Evolutionary conservation across 2,797 vertebrate genomes (phyloP), one percentile per base, ranked within the genome.

Genomic region (Acanthurus tractus): DNA sequence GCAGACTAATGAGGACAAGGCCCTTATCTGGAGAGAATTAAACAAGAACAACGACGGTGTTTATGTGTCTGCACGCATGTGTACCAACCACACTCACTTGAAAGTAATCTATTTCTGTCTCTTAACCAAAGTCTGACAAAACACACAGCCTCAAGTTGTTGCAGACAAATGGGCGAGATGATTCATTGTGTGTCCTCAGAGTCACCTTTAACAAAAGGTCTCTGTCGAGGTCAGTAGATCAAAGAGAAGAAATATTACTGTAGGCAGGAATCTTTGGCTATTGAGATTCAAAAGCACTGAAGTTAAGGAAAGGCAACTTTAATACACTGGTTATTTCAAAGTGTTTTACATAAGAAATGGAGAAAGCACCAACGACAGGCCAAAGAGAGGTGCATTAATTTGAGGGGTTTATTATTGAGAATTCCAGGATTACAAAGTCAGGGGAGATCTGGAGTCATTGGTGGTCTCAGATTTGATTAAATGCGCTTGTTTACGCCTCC

Each of bases 1-100:
- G 81, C 42, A 78, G 66, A 78, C 74, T 89, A 93, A 93, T 90
- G 83, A 90, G 88, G 78, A 86, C 81, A 80, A 83, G 70, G 83
- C 49, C 56, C 78, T 84, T 87, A 83, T 90, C 84, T 76, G 48
- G 34, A 76, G 73, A 79, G 71, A 82, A 67, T 62, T 59, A 69
- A 62, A 46, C 74, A 63, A 78, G 71, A 72, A 83, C 67, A 18
- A n/a, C 36, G 2, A 68, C 84, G 52, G 53, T 57, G 74, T 75
- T 52, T 52, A 15, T 59, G 45, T 49, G 17, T 67, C 54, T 59
- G 42, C 59, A 58, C 9, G 46, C 25, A 17, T n/a, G 29, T 85
- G 50, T 44, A 49, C 67, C 44, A 62, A 74, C 64, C 25, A 70
- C 45, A 53, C 54, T 63, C 56, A 81, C 55, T 71, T 69, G n/a